phyloP scores from a whole-genome alignment of 2,113 vertebrate species.

The Cololabis saira region DNA sequence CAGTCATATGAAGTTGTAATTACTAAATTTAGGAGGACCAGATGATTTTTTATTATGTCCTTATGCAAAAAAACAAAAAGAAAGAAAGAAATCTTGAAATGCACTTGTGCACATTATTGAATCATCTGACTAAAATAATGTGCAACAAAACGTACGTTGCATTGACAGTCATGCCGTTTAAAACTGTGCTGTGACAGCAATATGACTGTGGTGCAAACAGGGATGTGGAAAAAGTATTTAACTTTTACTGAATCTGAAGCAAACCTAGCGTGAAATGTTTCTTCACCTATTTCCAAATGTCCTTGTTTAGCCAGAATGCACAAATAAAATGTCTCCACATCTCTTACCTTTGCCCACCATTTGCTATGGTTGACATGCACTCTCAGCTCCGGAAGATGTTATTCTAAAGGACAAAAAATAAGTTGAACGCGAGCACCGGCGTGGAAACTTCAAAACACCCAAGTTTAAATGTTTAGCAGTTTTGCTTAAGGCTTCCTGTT shows the following conservation, averaged over 20 bases:
- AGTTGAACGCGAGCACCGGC: no score
- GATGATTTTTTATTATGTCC: no score
- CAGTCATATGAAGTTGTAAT: no score
- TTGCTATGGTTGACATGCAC: not conserved
- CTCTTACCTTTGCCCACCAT: not conserved
- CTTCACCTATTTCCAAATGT: not conserved
- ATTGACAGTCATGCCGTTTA: not conserved
- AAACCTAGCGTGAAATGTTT: not conserved
- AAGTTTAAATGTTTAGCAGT: not conserved
- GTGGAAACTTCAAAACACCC: not conserved
- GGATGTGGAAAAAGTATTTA: not conserved
- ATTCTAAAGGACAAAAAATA: no score
- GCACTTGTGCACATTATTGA: no score
- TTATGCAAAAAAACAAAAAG: no score
- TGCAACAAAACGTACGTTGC: not conserved
- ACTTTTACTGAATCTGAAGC: not conserved
- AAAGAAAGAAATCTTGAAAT: no score
- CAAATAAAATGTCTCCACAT: not conserved
- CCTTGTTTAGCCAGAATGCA: not conserved
- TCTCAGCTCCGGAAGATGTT: no score
- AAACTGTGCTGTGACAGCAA: constrained; percentile 19
- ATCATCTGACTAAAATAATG: no score
- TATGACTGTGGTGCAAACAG: not conserved
- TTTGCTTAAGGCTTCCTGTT: not conserved
- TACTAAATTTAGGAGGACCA: no score